Conservation (phyloP, 23 tunicate species). For the Clavelina lepadiformis region DNA sequence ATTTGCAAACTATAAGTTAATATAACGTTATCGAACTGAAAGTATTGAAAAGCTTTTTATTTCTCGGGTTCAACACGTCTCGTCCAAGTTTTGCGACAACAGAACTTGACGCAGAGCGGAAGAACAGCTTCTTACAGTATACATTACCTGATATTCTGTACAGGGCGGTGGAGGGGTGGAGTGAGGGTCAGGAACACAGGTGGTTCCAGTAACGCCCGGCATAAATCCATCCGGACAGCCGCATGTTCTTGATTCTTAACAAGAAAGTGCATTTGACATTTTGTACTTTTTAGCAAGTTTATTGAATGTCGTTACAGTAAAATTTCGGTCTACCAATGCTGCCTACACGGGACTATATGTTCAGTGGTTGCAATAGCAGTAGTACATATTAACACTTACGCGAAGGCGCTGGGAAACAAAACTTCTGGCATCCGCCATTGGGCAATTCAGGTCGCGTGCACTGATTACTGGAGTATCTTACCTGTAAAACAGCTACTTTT, state of each 20-base stretch:
- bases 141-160: constrained; percentile 48
- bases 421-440: constrained; percentile 62
- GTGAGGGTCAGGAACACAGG: constrained; percentile 61
- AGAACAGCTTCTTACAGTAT: no score
- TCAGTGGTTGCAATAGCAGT: no score
- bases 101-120: no score
- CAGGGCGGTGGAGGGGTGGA: constrained; percentile 61
- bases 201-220: background rate
- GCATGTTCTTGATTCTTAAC: constrained; percentile 45
- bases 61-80: no score
- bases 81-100: no score
- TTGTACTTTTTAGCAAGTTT: background rate
- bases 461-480: constrained; percentile 30
- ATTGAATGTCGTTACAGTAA: background rate
- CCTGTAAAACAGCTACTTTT: constrained; percentile 14
- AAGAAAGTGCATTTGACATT: background rate
- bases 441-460: constrained; percentile 42
- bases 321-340: no score
- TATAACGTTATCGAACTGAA: no score
- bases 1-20: no score
- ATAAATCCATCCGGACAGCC: constrained; percentile 64
- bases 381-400: no score
- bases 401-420: constrained; percentile 73
- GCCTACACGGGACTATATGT: no score
- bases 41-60: no score